phyloP scores from a whole-genome alignment of 53 echinoderm and acorn worm genomes.

The Mesocentrotus franciscanus region DNA sequence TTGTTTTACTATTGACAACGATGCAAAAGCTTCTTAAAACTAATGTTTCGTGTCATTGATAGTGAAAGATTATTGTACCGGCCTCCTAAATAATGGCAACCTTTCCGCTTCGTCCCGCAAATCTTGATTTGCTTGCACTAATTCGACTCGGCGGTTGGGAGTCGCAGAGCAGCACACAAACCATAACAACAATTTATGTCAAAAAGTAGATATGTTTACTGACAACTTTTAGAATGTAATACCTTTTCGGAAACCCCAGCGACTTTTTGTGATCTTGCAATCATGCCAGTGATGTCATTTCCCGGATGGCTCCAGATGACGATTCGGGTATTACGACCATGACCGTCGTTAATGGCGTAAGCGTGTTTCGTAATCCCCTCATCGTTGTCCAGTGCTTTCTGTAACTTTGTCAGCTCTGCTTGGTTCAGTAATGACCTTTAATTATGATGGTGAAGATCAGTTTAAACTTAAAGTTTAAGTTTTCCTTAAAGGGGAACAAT shows the following conservation, averaged over 20 bases:
- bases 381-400: conserved; percentile 67
- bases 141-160: too few relatives aligned
- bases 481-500: not conserved
- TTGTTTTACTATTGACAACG: too few relatives aligned
- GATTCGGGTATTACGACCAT: conserved; percentile 58
- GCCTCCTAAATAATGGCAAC: too few relatives aligned
- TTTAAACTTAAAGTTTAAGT: not conserved
- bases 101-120: too few relatives aligned
- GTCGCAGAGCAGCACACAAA: too few relatives aligned
- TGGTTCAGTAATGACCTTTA: conserved; percentile 68
- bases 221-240: too few relatives aligned
- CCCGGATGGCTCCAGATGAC: conserved; percentile 77
- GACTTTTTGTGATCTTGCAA: conserved; percentile 75
- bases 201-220: too few relatives aligned
- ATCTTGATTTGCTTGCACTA: too few relatives aligned
- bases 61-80: too few relatives aligned
- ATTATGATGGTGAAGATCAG: not conserved
- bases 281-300: conserved; percentile 78
- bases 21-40: too few relatives aligned
- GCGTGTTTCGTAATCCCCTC: conserved; percentile 68
- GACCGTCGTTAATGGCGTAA: conserved; percentile 64
- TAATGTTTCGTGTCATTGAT: too few relatives aligned
- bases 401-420: conserved; percentile 73
- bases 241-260: conserved; percentile 77
- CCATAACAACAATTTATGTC: too few relatives aligned